Percentiles rank a stretch among this genome's conserved stretches.
These are phyloP conservation scores for Mystacides longicornis DNA, from an alignment of 2,888 invertebrate species.

Conservation along the genomic window DNA sequence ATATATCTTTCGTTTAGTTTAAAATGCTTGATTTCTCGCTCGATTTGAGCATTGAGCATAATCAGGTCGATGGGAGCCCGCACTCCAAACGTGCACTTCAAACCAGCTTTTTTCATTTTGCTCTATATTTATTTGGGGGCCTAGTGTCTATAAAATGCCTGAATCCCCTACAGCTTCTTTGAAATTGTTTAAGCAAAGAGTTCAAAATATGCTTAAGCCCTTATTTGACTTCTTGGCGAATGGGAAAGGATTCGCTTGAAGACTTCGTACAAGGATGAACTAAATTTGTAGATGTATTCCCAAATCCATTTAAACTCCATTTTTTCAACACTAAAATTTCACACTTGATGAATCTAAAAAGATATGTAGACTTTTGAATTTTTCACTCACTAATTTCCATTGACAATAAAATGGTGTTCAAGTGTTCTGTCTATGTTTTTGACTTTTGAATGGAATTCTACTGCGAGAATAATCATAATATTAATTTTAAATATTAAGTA, in stretches of 20 bases:
- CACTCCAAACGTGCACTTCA: constrained; percentile 15
- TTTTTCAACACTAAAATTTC: no score
- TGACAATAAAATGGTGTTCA: no score
- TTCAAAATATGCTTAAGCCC: not conserved
- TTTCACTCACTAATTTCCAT: no score
- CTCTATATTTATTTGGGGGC: no score
- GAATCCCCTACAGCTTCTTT: no score
- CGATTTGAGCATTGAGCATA: constrained; percentile 14
- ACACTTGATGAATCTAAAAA: no score
- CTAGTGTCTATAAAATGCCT: no score
- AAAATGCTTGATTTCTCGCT: constrained; percentile 12
- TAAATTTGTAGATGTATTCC: not conserved
- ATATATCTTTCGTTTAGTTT: constrained; percentile 8
- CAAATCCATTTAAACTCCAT: not conserved
- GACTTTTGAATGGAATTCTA: no score
- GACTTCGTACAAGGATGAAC: not conserved
- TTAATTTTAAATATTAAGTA: no score
- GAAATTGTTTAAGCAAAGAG: not conserved
- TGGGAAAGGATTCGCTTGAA: not conserved
- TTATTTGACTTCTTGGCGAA: not conserved
- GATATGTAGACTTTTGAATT: no score
- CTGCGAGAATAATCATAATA: no score
- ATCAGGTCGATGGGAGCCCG: constrained; percentile 12
- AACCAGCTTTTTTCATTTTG: constrained; percentile 5
- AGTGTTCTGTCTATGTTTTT: no score